phyloP scores from a whole-genome alignment of 1,140 invertebrate genomes.

The Sipha flava region DNA sequence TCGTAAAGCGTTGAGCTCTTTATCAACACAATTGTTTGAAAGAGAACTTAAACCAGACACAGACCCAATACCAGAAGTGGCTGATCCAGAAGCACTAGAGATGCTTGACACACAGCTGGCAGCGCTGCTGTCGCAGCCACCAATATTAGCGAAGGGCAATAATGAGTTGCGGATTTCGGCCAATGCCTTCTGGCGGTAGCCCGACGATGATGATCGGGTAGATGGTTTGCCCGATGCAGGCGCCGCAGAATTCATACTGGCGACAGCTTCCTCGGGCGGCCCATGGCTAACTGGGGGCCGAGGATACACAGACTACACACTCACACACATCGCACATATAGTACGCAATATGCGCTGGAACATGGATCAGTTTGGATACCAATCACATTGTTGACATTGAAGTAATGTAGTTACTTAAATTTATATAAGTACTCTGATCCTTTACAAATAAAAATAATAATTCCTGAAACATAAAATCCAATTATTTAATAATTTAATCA shows the following conservation, averaged over 20 bases:
- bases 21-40: conserved; percentile 44
- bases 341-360: not conserved
- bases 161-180: conserved; percentile 78
- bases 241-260: conserved; percentile 59
- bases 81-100: conserved; percentile 44
- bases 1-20: conserved; percentile 45
- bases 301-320: conserved; percentile 16
- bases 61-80: conserved; percentile 56
- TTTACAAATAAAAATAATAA: not conserved
- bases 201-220: conserved; percentile 66
- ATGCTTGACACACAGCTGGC: conserved; percentile 63
- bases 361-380: not conserved
- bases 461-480: not conserved
- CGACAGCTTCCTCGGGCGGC: conserved; percentile 47
- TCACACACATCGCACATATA: not conserved
- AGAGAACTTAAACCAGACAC: conserved; percentile 55
- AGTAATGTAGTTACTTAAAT: not conserved
- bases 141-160: conserved; percentile 71
- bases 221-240: conserved; percentile 51
- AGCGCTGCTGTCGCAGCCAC: conserved; percentile 49
- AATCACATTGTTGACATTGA: conserved; percentile 1
- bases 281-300: conserved; percentile 44
- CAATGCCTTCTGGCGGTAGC: conserved; percentile 78
- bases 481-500: not conserved
- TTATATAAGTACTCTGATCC: not conserved